A percentile compares a stretch with the other conserved stretches of the same genome.
These are phyloP conservation scores for Pristis pectinata DNA, from an alignment of 2,797 vertebrate genomes.

Conservation along the genomic window DNA sequence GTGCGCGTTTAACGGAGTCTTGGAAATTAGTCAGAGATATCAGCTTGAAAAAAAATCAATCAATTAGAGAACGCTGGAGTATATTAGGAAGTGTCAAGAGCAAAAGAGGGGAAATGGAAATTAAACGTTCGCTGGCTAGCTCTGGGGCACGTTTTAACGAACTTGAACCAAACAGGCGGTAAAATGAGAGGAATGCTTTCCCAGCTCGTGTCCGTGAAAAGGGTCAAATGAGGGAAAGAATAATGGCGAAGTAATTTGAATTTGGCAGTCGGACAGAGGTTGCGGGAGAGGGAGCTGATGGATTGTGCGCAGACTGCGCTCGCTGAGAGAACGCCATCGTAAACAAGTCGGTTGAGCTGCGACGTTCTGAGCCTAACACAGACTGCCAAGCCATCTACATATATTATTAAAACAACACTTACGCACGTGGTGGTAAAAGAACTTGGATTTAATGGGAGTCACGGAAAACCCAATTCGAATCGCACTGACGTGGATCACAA, in stretches of 20 bases:
- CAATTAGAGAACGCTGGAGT: background rate
- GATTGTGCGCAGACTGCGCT: slow-evolving; percentile 1
- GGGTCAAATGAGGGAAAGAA: slow-evolving; percentile 35
- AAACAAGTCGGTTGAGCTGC: background rate
- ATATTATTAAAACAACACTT: background rate
- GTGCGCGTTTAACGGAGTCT: slow-evolving; percentile 13
- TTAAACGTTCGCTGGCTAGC: slow-evolving; percentile 36
- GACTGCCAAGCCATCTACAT: background rate
- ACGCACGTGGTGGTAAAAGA: background rate
- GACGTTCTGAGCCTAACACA: background rate
- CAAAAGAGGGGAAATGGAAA: slow-evolving; percentile 38
- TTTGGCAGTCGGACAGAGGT: slow-evolving; percentile 27
- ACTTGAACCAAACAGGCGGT: slow-evolving; percentile 34
- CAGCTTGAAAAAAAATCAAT: background rate
- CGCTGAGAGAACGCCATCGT: background rate
- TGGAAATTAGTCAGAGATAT: slow-evolving; percentile 28
- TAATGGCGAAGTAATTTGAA: slow-evolving; percentile 24
- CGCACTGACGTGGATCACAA: background rate
- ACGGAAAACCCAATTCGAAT: background rate
- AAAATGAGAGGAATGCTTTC: slow-evolving; percentile 7
- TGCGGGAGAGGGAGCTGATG: background rate
- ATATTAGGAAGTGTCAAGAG: background rate
- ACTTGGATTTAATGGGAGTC: background rate
- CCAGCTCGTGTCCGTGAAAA: slow-evolving; percentile 1
- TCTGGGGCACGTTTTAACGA: slow-evolving; percentile 41